Percentiles rank a stretch among this genome's conserved stretches.
These are phyloP conservation scores for Heteromyza rotundicornis DNA, from an alignment of 2,888 invertebrate genomes.

Conservation along the genomic window DNA sequence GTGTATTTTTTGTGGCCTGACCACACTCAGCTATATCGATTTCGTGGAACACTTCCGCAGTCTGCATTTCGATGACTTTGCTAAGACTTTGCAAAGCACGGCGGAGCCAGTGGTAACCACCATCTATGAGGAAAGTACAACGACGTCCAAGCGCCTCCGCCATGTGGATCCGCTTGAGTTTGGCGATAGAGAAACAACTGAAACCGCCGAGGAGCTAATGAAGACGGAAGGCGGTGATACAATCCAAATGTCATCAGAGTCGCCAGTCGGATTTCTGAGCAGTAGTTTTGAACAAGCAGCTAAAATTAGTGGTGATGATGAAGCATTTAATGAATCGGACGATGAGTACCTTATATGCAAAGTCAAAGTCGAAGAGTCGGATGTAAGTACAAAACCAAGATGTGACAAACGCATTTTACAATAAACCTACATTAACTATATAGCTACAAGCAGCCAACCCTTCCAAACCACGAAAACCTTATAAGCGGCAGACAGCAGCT, in stretches of 20 bases:
- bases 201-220: not conserved
- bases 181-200: not conserved
- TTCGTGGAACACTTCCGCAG: conserved; percentile 35
- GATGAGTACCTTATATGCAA: conserved; percentile 15
- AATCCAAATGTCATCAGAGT: not conserved
- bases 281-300: not conserved
- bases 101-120: not conserved
- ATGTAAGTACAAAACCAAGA: no score
- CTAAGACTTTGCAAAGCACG: not conserved
- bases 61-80: conserved; percentile 27
- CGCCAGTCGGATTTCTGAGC: no score
- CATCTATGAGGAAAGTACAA: not conserved
- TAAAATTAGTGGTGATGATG: not conserved
- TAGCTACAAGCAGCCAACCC: not conserved
- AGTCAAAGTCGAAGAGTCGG: conserved; percentile 22
- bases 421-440: not conserved
- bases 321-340: conserved; percentile 9
- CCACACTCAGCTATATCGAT: conserved; percentile 25
- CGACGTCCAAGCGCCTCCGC: not conserved
- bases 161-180: not conserved
- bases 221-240: not conserved
- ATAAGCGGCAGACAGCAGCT: no score
- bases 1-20: conserved; percentile 35
- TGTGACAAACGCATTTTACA: no score
- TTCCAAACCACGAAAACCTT: not conserved